Conservation (phyloP, 2,113 vertebrate genomes). For the Clarias gariepinus region DNA sequence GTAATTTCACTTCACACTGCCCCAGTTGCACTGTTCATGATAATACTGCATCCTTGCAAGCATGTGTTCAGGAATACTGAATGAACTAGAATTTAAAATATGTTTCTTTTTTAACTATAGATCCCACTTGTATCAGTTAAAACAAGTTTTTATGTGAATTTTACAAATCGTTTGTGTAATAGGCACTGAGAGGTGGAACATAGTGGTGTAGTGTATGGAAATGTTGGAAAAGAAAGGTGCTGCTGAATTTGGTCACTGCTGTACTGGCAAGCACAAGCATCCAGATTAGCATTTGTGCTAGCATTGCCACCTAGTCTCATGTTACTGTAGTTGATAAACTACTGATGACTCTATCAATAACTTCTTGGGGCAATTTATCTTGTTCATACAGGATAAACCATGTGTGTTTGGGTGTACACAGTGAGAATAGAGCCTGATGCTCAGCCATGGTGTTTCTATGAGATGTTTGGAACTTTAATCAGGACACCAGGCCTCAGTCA, state of each 20-base stretch:
- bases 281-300: not conserved
- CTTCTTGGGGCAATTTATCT: not conserved
- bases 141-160: not conserved
- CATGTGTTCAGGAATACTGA: not conserved
- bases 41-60: not conserved
- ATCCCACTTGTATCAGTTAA: not conserved
- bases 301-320: not conserved
- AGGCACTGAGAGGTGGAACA: not conserved
- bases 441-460: not conserved
- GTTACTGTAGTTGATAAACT: not conserved
- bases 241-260: not conserved
- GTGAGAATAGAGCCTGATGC: not conserved
- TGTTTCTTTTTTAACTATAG: not conserved
- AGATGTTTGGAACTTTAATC: slow-evolving; percentile 15
- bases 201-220: not conserved
- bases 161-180: no score
- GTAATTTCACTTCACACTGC: slow-evolving; percentile 1
- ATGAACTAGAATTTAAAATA: not conserved
- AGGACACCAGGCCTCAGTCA: slow-evolving; percentile 23
- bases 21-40: slow-evolving; percentile 1
- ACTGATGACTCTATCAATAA: not conserved
- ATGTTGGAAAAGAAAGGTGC: not conserved
- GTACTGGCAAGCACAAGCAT: not conserved
- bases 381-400: not conserved
- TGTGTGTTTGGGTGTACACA: not conserved